Evolutionary conservation across 1,140 invertebrate species (phyloP).

Genomic region (Eriosoma lanigerum): DNA sequence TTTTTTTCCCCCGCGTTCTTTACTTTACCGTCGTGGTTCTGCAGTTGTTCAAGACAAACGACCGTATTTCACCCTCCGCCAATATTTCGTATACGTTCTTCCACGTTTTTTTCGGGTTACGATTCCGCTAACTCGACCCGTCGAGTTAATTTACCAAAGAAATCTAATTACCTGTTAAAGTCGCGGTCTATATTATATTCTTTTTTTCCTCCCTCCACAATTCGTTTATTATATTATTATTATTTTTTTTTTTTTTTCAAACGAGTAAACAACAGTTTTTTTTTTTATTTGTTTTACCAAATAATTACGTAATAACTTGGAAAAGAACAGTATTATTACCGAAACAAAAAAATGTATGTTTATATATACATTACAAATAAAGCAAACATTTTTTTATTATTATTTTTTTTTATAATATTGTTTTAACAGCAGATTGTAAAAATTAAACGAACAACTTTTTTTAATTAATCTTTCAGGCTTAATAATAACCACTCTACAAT

Average conservation of each 20-base stretch:
- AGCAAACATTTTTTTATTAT: constrained; percentile 6
- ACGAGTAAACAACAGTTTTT: constrained; percentile 34
- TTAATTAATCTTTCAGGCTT: constrained; percentile 50
- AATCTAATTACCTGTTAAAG: constrained; percentile 52
- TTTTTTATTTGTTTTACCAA: constrained; percentile 35
- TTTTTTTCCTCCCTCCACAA: not conserved
- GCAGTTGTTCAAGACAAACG: constrained; percentile 40
- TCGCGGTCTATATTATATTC: not conserved
- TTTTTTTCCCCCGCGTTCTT: not conserved
- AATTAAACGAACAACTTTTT: constrained; percentile 51
- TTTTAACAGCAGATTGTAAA: constrained; percentile 48
- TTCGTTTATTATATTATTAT: constrained; percentile 32
- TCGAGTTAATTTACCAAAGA: constrained; percentile 39
- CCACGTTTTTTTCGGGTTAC: not conserved
- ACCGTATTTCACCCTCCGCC: constrained; percentile 9
- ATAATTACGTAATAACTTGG: constrained; percentile 45
- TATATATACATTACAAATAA: not conserved
- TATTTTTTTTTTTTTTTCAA: constrained; percentile 5
- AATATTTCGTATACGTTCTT: not conserved
- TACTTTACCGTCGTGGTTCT: constrained; percentile 26
- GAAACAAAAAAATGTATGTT: constrained; percentile 16
- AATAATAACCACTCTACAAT: constrained; percentile 46
- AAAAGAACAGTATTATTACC: constrained; percentile 29
- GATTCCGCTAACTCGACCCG: constrained; percentile 1
- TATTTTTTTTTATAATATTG: constrained; percentile 20